Conservation (phyloP, 2,888 invertebrate species). For the Brachylomia viminalis region DNA sequence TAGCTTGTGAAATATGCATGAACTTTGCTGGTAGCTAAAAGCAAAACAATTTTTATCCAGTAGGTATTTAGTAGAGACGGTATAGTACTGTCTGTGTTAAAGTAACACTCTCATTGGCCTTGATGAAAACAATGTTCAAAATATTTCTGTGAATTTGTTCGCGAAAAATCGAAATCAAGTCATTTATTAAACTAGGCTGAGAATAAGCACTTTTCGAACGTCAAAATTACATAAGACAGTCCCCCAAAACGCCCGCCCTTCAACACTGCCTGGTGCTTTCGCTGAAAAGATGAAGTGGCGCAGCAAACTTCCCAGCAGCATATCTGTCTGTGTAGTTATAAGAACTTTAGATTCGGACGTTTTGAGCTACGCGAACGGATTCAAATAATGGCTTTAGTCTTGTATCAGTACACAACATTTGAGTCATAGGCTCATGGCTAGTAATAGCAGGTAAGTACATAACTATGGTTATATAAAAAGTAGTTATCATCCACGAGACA, state of each 20-base stretch:
- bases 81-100: background rate
- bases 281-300: too few relatives aligned
- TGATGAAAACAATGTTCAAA: background rate
- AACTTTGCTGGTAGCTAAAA: slow-evolving; percentile 12
- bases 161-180: too few relatives aligned
- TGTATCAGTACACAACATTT: slow-evolving; percentile 6
- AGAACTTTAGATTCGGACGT: too few relatives aligned
- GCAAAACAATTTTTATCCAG: background rate
- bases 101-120: background rate
- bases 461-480: slow-evolving; percentile 61
- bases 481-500: slow-evolving; percentile 74
- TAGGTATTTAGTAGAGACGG: background rate
- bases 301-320: too few relatives aligned
- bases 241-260: too few relatives aligned
- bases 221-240: too few relatives aligned
- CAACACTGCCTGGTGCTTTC: too few relatives aligned
- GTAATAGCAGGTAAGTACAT: slow-evolving; percentile 7
- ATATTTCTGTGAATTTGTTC: background rate
- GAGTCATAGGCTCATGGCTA: slow-evolving; percentile 13
- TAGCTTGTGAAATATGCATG: slow-evolving; percentile 17
- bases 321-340: too few relatives aligned
- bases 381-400: background rate
- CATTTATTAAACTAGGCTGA: too few relatives aligned
- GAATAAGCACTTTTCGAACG: too few relatives aligned
- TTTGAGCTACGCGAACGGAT: background rate